Base-by-base conservation (phyloP, 1,140 invertebrate genomes). In the Brachionus manjavacas region DNA sequence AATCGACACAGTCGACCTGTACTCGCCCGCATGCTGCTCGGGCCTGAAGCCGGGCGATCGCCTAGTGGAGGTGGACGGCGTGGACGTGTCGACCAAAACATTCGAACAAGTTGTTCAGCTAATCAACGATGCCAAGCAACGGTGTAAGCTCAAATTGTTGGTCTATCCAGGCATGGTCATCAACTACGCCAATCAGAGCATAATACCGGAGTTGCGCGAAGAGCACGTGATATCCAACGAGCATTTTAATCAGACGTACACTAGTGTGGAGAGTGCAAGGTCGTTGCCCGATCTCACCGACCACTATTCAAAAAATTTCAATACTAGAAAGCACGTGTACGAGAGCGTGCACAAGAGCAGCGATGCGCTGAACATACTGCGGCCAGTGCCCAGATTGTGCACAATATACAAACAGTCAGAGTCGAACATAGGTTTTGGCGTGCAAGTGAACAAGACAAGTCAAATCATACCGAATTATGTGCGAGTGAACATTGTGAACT, bases 31-130 rank as follows among this genome's bases (percentile, higher is more conserved):
- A 1, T 60, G 52, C 20, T 16, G 7, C 6, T 81, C 79, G 0
- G 79, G 79, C 0, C 52, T 81, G 3, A 60, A 68, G 25, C 52
- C 79, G 0, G 79, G 79, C 39, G 79, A 81, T 39, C 79, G 79
- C 14, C 4, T 81, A 9, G 31, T 81, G 20, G 79, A 81, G 31
- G 79, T 81, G 11, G 79, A 81, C 25, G 79, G 79, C 16, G 14
- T 64, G 11, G 79, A 81, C 23, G 52, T 81, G 12, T 64, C 52
- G 2, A 81, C 31, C 14, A 41, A 23, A 43, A 64, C 79, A 41
- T 81, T 81, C 16, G 79, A 81, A 46, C 49, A 81, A 66, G 79
- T 81, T 20, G 79, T 81, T 41, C 79, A 81, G 14, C 11, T 81
- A 3, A 81, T 81, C 28, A 66, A 81, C 39, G 79, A 81, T 1